Percentiles rank a stretch among this genome's conserved stretches.
These are phyloP conservation scores for Drosophila falleni DNA, from an alignment of 2,888 invertebrate species.

Conservation along the genomic window DNA sequence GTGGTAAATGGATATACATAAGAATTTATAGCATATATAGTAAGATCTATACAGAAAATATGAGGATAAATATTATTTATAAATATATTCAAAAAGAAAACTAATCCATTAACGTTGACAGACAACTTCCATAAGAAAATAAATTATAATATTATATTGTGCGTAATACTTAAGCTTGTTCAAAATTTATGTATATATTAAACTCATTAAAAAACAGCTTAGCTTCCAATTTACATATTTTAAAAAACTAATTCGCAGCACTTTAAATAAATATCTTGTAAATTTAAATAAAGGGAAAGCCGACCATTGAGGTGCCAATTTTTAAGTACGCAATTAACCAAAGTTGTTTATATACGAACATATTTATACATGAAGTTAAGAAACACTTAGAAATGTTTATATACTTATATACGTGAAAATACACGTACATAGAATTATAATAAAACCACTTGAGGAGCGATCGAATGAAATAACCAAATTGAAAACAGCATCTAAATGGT, in stretches of 20 bases:
- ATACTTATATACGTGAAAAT: background rate
- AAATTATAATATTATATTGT: slow-evolving; percentile 14
- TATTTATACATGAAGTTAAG: slow-evolving; percentile 27
- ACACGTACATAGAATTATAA: background rate
- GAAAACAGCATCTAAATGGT: background rate
- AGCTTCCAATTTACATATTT: slow-evolving; percentile 16
- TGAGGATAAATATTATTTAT: slow-evolving; percentile 11
- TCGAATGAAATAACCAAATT: background rate
- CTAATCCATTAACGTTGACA: slow-evolving; percentile 2
- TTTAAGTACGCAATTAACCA: slow-evolving; percentile 41
- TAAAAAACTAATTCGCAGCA: background rate
- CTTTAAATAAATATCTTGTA: slow-evolving; percentile 21
- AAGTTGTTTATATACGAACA: slow-evolving; percentile 47
- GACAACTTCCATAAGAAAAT: slow-evolving; percentile 10
- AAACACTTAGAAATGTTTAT: slow-evolving; percentile 15
- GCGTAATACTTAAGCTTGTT: slow-evolving; percentile 7
- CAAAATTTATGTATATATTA: slow-evolving; percentile 12
- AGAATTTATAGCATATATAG: slow-evolving; percentile 54
- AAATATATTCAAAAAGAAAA: slow-evolving; percentile 4
- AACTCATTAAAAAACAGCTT: slow-evolving; percentile 20
- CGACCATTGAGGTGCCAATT: slow-evolving; percentile 48
- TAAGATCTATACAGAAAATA: background rate
- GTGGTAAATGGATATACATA: slow-evolving; percentile 52
- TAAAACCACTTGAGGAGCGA: background rate
- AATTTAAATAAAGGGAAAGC: slow-evolving; percentile 25